These are phyloP conservation scores for Anthopleura xanthogrammica DNA, from an alignment of 92 coral and sea anemone species.

Conservation along the genomic window DNA sequence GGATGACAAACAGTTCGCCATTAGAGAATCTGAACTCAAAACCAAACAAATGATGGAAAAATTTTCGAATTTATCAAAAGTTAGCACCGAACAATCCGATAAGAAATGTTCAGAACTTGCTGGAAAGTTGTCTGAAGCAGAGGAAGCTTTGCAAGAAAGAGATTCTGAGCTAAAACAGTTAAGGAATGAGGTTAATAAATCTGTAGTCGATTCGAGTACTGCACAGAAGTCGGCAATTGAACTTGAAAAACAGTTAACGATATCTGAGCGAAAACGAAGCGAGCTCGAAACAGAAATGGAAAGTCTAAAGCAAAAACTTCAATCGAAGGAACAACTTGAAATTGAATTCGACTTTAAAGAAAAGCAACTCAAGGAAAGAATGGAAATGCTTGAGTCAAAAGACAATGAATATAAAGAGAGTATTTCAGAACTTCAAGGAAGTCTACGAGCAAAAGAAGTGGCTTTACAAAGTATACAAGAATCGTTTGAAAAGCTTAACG, in stretches of 20 bases:
- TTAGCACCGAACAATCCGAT: conserved; percentile 67
- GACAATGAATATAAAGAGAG: conserved; percentile 52
- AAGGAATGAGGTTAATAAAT: conserved; percentile 51
- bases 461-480: conserved; percentile 80
- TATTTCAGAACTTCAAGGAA: conserved; percentile 63
- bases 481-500: conserved; percentile 90
- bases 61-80: conserved; percentile 59
- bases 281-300: conserved; percentile 58
- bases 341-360: conserved; percentile 54
- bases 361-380: conserved; percentile 44
- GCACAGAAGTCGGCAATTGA: conserved; percentile 67
- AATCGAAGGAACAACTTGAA: conserved; percentile 34
- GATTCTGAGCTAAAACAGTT: conserved; percentile 65
- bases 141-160: conserved; percentile 56
- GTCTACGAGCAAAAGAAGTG: conserved; percentile 77
- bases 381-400: conserved; percentile 38
- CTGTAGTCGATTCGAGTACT: conserved; percentile 60
- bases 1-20: conserved; percentile 71
- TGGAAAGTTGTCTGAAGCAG: conserved; percentile 59
- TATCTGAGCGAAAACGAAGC: conserved; percentile 52
- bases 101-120: conserved; percentile 58
- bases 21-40: conserved; percentile 78
- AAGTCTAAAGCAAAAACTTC: conserved; percentile 46
- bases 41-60: conserved; percentile 78
- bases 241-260: conserved; percentile 57